Base-by-base conservation (phyloP, 1,140 invertebrate genomes). In the Drosophila parvula region DNA sequence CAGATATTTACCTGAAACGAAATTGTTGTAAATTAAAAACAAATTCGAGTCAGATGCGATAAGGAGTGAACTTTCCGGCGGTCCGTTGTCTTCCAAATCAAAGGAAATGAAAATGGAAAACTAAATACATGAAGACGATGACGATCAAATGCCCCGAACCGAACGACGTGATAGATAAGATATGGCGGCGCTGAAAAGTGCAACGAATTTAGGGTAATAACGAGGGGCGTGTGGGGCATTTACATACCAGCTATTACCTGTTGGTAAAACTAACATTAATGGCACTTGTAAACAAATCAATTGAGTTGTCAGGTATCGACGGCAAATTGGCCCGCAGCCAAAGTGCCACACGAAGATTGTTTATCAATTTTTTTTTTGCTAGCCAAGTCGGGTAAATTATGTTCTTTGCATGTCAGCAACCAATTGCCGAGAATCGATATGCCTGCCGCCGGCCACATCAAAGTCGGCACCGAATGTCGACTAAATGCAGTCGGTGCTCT, bases 21-120 rank as follows among this genome's bases (percentile, higher is more conserved):
- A 84, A 76, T 89, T 85, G 81, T 90, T 90, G 85, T 90, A 90
- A 90, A 90, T 90, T 90, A 81, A 85, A 90, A 90, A 85, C 86
- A 90, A 90, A 90, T 90, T 90, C 85, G 79, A 85, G 81, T 63
- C 81, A 50, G 43, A 53, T 62, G 70, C 51, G 85, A 90, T 81
- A 81, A 79, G 63, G 27, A 11, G 10, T 27, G 40, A 36, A 43
- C 14, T 44, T 51, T 22, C n/a, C 16, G 65, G 32, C 67, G 47
- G 53, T 44, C 28, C 3, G 22, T 22, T 22, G 18, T 32, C 47
- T 48, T 48, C 14, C 14, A 48, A 68, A 85, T 86, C 82, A 86
- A 86, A 88, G 84, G 64, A 71, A 89, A 74, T 74, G 61, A 45
- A 84, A 81, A 74, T 74, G 68, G 56, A 76, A 81, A 86, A 86